Evolutionary conservation across 2,797 vertebrate species (phyloP).

Genomic region (Mergus octosetaceus): DNA sequence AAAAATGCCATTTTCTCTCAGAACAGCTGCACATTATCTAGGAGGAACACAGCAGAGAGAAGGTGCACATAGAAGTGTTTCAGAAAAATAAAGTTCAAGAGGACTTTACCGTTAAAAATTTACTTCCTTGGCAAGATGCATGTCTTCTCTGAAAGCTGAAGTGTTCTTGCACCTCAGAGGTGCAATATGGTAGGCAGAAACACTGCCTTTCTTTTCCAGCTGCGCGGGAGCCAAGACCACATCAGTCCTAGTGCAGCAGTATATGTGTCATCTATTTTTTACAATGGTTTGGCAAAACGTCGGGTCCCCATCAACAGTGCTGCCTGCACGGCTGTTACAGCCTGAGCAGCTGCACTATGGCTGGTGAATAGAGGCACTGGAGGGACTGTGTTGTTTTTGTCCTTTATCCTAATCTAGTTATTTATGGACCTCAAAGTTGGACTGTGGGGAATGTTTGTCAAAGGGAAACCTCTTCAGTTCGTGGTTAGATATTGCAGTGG

Average conservation of each 20-base stretch:
- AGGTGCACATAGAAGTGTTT: background rate
- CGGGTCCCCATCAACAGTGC: background rate
- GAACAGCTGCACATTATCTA: background rate
- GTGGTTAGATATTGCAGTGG: background rate
- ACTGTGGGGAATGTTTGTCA: background rate
- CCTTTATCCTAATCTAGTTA: background rate
- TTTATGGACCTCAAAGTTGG: background rate
- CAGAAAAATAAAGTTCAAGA: background rate
- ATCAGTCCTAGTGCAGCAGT: background rate
- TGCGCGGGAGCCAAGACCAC: background rate
- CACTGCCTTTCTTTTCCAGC: background rate
- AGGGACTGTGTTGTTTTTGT: background rate
- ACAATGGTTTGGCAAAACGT: background rate
- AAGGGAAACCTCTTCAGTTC: background rate
- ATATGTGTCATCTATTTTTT: background rate
- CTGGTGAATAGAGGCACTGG: background rate
- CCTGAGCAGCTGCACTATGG: background rate
- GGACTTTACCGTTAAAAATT: background rate
- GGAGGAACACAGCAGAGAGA: background rate
- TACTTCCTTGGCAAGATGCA: background rate
- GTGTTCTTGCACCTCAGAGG: background rate
- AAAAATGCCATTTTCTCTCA: background rate
- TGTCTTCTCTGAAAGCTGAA: background rate
- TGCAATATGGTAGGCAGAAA: background rate
- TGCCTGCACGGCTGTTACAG: accelerated